Base-by-base conservation (phyloP, 2,888 invertebrate species). In the Spodoptera exigua region DNA sequence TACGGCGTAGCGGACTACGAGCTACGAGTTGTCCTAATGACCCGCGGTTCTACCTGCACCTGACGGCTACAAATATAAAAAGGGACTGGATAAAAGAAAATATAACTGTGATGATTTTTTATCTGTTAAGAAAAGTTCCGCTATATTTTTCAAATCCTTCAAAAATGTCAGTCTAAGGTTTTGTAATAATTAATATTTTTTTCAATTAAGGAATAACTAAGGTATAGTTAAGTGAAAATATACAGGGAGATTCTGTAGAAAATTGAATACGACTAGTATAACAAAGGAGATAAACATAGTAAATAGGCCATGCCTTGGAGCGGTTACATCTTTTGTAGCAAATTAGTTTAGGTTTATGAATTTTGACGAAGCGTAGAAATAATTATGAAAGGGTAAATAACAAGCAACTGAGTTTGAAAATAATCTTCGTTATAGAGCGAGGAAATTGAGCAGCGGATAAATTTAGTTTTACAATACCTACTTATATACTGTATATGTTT, bases 31-130 rank as follows among this genome's bases (percentile, higher is more conserved):
- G 75, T 74, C 79, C 83, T 89, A 90, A 90, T 89, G 89, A 89
- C 85, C 86, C 69, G 70, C 81, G 82, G 82, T 77, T 76, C 77
- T 89, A 86, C 83, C 89, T 90, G 89, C 86, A 84, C 71, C 80
- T 89, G 91, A 89, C 89, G 83, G 85, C 81, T 85, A 44, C 73
- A 56, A 74, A 81, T 80, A 80, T 85, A 87, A 85, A 84, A 79
- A 79, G 82, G 81, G 80, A 82, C 71, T 59, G 78, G 83, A 86
- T 84, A 83, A 85, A 86, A 84, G 81, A 80, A 84, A 85, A 82
- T 81, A 74, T 78, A 70, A 80, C 75, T 76, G 76, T 67, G 78
- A 84, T 78, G 81, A 80, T 79, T 82, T 70, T 77, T 74, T 79
- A 78, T 78, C 76, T 77, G 56, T 36, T 16, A 57, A 60, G 54